Percentiles rank a stretch among this genome's conserved stretches.
phyloP scores from a whole-genome alignment of 2,113 vertebrate genomes.

The Semnopithecus entellus region DNA sequence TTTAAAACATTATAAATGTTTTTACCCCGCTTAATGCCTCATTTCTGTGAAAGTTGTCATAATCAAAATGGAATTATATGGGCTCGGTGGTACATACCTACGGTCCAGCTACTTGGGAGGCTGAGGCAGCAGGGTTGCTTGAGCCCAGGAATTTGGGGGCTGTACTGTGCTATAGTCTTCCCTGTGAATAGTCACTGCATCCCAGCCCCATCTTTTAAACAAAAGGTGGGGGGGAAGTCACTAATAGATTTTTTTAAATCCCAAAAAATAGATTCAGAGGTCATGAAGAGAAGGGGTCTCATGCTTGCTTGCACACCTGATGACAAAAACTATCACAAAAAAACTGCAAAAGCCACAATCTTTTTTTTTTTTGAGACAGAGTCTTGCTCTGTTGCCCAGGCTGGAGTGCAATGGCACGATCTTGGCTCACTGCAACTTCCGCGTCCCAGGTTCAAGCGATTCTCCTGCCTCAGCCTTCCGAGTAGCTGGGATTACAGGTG shows the following conservation, averaged over 20 bases:
- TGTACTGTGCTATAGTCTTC: not conserved
- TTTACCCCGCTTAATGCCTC: not conserved
- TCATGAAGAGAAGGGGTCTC: not conserved
- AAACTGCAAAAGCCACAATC: not conserved
- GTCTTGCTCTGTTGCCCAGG: too few relatives aligned
- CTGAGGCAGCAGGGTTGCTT: not conserved
- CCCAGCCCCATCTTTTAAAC: not conserved
- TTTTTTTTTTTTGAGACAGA: not conserved
- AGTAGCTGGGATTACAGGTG: too few relatives aligned
- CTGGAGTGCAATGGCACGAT: too few relatives aligned
- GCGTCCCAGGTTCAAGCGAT: too few relatives aligned
- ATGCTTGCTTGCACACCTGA: not conserved
- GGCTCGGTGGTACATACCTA: not conserved
- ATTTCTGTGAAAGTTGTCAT: not conserved
- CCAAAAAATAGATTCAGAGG: not conserved
- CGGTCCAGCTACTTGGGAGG: not conserved
- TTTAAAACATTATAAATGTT: not conserved
- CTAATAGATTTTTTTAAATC: not conserved
- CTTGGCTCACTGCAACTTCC: too few relatives aligned
- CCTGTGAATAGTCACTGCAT: not conserved
- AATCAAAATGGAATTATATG: not conserved
- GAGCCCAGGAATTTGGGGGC: not conserved
- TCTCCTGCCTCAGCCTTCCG: too few relatives aligned
- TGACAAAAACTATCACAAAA: not conserved
- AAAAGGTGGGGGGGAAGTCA: not conserved